phyloP scores from a whole-genome alignment of 2,888 invertebrate genomes.

The Poecilus cupreus region DNA sequence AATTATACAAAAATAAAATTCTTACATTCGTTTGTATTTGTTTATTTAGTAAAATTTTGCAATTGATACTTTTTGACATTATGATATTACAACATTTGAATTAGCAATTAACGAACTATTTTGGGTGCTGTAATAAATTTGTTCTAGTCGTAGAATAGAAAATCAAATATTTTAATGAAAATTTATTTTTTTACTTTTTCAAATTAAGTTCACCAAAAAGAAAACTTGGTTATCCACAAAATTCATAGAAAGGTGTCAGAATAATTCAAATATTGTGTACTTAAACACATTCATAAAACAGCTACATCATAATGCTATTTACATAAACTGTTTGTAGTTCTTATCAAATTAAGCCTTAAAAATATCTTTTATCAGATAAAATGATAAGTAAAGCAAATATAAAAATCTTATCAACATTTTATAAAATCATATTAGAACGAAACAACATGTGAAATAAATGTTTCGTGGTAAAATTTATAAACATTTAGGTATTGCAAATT shows the following conservation, averaged over 20 bases:
- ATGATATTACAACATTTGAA: no score
- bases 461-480: neutral
- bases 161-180: no score
- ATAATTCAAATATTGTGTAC: neutral
- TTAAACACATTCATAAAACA: neutral
- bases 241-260: neutral
- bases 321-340: neutral
- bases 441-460: neutral
- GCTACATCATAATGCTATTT: neutral
- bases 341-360: constrained; percentile 18
- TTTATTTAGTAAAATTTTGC: no score
- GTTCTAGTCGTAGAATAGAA: no score
- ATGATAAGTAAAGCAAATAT: neutral
- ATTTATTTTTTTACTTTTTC: no score
- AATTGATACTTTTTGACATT: no score
- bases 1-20: no score
- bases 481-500: neutral
- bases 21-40: no score
- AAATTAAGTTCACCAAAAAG: no score
- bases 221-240: neutral
- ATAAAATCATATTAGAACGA: neutral
- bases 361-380: constrained; percentile 14
- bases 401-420: neutral
- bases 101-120: no score
- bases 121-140: no score